Percentiles rank a stretch among this genome's conserved stretches.
Evolutionary conservation across 2,797 vertebrate genomes (phyloP).

Genomic region (Hapalemur alaotrensis): DNA sequence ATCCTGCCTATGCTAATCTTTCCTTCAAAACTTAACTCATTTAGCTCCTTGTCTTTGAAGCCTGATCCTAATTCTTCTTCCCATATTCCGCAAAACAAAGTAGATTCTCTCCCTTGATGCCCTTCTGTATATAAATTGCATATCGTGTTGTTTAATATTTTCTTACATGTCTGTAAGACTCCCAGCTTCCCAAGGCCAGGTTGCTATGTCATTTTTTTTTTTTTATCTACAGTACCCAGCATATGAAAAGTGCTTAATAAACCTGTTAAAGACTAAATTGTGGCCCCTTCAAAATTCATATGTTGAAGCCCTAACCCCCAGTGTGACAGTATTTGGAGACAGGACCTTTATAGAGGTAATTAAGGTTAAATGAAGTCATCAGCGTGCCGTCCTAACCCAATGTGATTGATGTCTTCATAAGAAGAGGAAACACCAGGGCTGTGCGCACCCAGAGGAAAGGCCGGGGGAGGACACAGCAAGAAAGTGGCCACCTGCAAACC

Average conservation of each 20-base stretch:
- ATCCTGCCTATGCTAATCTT: not conserved
- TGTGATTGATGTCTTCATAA: not conserved
- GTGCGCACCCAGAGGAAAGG: not conserved
- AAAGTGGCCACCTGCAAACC: not conserved
- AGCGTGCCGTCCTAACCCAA: not conserved
- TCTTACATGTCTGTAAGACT: not conserved
- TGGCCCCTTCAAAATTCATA: not conserved
- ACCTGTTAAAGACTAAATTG: not conserved
- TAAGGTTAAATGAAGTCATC: not conserved
- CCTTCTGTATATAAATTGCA: not conserved
- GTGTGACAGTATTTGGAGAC: not conserved
- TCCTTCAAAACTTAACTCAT: not conserved
- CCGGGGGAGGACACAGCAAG: not conserved
- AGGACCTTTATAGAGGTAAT: not conserved
- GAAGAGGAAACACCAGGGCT: not conserved
- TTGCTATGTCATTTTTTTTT: not conserved
- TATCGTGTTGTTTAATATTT: not conserved
- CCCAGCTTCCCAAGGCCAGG: not conserved
- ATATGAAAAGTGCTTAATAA: not conserved
- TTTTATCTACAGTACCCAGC: not conserved
- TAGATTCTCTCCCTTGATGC: not conserved
- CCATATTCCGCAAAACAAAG: slow-evolving; percentile 57
- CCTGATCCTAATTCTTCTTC: not conserved
- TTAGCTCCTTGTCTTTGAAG: not conserved
- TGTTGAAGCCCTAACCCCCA: not conserved